These are phyloP conservation scores for Sinocyclocheilus anophthalmus DNA, from an alignment of 2,113 vertebrate species.

Conservation along the genomic window DNA sequence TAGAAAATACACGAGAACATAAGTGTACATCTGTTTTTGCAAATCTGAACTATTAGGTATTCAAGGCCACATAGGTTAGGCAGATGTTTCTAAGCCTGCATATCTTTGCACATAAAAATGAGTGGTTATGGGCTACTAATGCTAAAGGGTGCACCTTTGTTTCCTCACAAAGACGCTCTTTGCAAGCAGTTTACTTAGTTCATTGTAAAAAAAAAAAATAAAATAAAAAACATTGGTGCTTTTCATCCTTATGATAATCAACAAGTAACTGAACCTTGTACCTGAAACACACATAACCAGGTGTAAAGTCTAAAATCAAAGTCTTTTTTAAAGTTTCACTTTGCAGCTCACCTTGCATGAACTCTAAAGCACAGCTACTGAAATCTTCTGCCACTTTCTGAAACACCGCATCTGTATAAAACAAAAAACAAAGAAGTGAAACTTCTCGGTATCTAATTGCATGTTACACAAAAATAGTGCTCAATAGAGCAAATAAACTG, in stretches of 20 bases:
- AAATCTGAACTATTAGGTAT: too few relatives aligned
- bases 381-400: slow-evolving; percentile 92
- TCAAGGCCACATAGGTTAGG: too few relatives aligned
- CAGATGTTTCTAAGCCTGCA: too few relatives aligned
- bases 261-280: background rate
- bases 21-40: too few relatives aligned
- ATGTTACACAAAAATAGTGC: background rate
- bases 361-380: slow-evolving; percentile 83
- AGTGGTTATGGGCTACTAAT: too few relatives aligned
- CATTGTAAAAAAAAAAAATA: background rate
- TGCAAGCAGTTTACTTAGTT: slow-evolving; percentile 66
- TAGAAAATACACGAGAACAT: too few relatives aligned
- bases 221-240: background rate
- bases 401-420: slow-evolving; percentile 86
- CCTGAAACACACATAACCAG: background rate
- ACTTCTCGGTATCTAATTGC: background rate
- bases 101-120: too few relatives aligned
- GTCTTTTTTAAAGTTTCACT: slow-evolving; percentile 69
- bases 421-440: background rate
- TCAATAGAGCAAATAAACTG: background rate
- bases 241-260: slow-evolving; percentile 54
- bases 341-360: slow-evolving; percentile 82
- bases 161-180: background rate
- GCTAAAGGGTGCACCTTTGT: too few relatives aligned
- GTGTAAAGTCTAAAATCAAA: background rate